Evolutionary conservation across 1,140 invertebrate genomes (phyloP).

Genomic region (Pseudomyrmex dendroicus): DNA sequence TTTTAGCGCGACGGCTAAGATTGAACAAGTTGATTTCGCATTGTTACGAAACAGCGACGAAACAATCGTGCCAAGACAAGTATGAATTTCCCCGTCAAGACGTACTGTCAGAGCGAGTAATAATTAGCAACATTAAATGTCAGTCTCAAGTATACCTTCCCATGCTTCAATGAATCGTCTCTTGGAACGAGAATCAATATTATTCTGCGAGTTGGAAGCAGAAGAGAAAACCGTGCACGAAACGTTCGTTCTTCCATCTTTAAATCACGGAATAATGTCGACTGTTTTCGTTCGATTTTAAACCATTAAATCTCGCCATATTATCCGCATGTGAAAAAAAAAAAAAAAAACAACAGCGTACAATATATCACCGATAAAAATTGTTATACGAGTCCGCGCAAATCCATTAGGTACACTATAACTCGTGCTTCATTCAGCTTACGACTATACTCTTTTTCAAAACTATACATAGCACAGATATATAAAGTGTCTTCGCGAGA

Average conservation of each 20-base stretch:
- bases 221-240: neutral
- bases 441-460: conserved; percentile 35
- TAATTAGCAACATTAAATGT: conserved; percentile 40
- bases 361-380: neutral
- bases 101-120: neutral
- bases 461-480: conserved; percentile 53
- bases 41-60: conserved; percentile 28
- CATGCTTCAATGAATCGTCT: conserved; percentile 16
- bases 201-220: conserved; percentile 9
- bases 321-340: neutral
- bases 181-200: conserved; percentile 34
- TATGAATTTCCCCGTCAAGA: conserved; percentile 39
- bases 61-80: conserved; percentile 40
- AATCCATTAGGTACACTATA: neutral
- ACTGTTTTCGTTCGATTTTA: neutral
- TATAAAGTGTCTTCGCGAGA: conserved; percentile 22
- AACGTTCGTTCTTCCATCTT: neutral
- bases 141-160: neutral
- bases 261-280: conserved; percentile 21
- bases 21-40: conserved; percentile 19
- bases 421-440: neutral
- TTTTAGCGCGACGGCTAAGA: neutral
- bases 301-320: neutral
- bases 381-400: neutral
- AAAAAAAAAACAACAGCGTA: neutral